Evolutionary conservation across 2,797 vertebrate genomes (phyloP).

Genomic region (Lithobates pipiens): DNA sequence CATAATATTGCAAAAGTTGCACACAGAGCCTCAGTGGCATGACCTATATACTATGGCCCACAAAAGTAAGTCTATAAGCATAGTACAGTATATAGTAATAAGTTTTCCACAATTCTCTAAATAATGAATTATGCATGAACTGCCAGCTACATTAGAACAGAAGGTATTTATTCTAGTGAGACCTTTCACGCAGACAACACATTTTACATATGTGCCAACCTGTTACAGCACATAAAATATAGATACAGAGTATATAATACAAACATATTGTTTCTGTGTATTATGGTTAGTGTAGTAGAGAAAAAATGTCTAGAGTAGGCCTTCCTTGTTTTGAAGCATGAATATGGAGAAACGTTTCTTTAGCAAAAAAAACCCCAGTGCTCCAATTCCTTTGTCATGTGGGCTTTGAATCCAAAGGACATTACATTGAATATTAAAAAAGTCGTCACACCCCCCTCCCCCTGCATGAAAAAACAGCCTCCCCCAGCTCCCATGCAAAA

Average conservation of each 20-base stretch:
- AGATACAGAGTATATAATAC: neutral
- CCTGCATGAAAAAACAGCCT: no score
- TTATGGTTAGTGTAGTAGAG: neutral
- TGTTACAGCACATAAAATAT: constrained; percentile 8
- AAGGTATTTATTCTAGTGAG: constrained; percentile 17
- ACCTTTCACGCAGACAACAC: neutral
- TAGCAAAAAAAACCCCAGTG: no score
- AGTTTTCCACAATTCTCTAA: constrained; percentile 3
- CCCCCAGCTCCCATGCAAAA: no score
- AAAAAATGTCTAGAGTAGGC: neutral
- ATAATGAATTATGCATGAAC: constrained; percentile 25
- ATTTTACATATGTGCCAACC: constrained; percentile 6
- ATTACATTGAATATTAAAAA: no score
- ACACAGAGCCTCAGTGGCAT: neutral
- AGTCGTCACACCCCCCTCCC: no score
- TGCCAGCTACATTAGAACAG: constrained; percentile 5
- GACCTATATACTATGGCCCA: neutral
- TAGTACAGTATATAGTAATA: neutral
- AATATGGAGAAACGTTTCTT: no score
- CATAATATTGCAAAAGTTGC: neutral
- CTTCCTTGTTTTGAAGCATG: no score
- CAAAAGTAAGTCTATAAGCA: neutral
- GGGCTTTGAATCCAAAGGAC: no score
- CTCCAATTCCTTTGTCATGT: no score
- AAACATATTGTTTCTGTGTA: neutral